Evolutionary conservation across 2,888 invertebrate species (phyloP).

Genomic region (Automeris io): DNA sequence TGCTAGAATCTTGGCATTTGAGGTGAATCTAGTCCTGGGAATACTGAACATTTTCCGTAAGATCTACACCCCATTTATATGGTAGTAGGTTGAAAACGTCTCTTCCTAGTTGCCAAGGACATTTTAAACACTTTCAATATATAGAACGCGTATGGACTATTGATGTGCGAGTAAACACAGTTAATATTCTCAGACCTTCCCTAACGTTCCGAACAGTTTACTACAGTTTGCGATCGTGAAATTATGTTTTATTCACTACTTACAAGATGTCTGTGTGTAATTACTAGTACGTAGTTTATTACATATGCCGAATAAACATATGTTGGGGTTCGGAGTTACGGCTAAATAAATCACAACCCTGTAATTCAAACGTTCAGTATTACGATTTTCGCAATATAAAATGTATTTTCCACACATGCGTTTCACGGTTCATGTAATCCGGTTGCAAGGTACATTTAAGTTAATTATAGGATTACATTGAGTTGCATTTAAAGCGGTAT

Average conservation of each 20-base stretch:
- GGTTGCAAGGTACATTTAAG: constrained; percentile 59
- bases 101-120: constrained; percentile 1
- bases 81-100: too few relatives aligned
- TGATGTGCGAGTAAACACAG: background rate
- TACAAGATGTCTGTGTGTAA: constrained; percentile 1
- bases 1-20: too few relatives aligned
- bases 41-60: too few relatives aligned
- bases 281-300: constrained; percentile 11
- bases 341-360: constrained; percentile 50
- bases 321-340: constrained; percentile 23
- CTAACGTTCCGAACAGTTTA: constrained; percentile 3
- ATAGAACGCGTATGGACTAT: background rate
- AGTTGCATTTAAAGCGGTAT: constrained; percentile 71
- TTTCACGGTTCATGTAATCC: constrained; percentile 52
- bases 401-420: constrained; percentile 63
- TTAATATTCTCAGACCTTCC: constrained; percentile 2
- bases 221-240: constrained; percentile 1
- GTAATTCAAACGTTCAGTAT: constrained; percentile 46
- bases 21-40: too few relatives aligned
- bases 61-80: too few relatives aligned
- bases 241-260: constrained; percentile 1
- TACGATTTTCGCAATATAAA: constrained; percentile 62
- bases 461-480: constrained; percentile 71
- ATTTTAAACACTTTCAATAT: constrained; percentile 1
- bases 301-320: constrained; percentile 28